Evolutionary conservation across 2,888 invertebrate species (phyloP).

Genomic region (Scaptomyza reducta): DNA sequence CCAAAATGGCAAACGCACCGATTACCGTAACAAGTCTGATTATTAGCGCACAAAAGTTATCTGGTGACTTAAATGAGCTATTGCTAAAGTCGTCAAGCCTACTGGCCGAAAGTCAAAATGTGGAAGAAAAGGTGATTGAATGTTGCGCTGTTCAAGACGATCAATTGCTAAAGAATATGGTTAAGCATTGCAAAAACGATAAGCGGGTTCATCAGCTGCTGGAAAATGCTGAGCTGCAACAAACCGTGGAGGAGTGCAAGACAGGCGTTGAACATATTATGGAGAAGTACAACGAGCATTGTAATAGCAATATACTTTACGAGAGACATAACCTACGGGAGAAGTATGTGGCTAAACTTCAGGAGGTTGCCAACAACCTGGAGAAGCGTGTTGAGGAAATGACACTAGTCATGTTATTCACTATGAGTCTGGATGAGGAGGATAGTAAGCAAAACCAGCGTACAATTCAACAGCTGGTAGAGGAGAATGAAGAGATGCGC

Average conservation of each 20-base stretch:
- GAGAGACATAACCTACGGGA: slow-evolving; percentile 36
- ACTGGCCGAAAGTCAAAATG: slow-evolving; percentile 35
- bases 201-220: slow-evolving; percentile 40
- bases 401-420: slow-evolving; percentile 45
- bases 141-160: slow-evolving; percentile 44
- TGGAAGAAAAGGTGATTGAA: slow-evolving; percentile 35
- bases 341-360: slow-evolving; percentile 35
- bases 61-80: slow-evolving; percentile 33
- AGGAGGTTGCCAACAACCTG: slow-evolving; percentile 32
- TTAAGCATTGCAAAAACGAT: slow-evolving; percentile 37
- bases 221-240: slow-evolving; percentile 55
- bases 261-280: slow-evolving; percentile 42
- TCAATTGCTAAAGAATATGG: slow-evolving; percentile 51
- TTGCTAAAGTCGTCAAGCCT: slow-evolving; percentile 30
- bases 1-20: slow-evolving; percentile 15
- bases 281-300: slow-evolving; percentile 48
- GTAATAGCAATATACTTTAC: slow-evolving; percentile 18
- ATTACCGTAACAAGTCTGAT: slow-evolving; percentile 18
- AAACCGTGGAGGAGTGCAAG: slow-evolving; percentile 43
- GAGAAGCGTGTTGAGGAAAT: slow-evolving; percentile 57
- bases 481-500: slow-evolving; percentile 58
- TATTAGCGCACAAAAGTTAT: slow-evolving; percentile 27
- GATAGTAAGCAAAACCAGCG: slow-evolving; percentile 39
- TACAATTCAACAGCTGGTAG: slow-evolving; percentile 39
- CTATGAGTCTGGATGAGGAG: slow-evolving; percentile 31